These are phyloP conservation scores for Todiramphus saurophagus DNA, from an alignment of 2,113 vertebrate species.

Conservation along the genomic window DNA sequence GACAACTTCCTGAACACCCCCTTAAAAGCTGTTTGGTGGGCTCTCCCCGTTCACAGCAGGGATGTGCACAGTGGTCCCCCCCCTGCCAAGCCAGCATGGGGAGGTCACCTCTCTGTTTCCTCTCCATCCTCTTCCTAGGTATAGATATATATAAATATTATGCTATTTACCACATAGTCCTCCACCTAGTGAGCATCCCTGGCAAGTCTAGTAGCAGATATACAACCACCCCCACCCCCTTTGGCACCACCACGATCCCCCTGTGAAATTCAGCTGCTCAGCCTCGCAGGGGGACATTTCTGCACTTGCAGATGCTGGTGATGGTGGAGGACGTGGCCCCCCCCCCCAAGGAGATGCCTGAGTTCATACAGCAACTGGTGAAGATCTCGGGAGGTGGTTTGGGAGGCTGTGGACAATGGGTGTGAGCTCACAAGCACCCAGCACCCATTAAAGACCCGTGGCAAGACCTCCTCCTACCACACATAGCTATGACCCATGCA, in stretches of 20 bases:
- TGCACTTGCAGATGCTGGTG: rapidly evolving
- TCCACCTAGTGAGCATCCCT: neutral
- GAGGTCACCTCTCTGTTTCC: neutral
- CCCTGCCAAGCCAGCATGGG: rapidly evolving
- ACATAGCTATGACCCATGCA: rapidly evolving
- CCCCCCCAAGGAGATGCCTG: neutral
- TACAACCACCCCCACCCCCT: neutral
- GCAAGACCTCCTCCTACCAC: no score
- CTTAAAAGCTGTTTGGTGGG: rapidly evolving
- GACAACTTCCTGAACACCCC: neutral
- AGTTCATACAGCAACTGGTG: rapidly evolving
- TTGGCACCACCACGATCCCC: rapidly evolving
- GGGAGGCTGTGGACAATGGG: rapidly evolving
- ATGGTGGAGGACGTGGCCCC: rapidly evolving
- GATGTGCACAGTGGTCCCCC: no score
- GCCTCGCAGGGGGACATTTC: no score
- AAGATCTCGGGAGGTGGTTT: neutral
- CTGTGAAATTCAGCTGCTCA: rapidly evolving
- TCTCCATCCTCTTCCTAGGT: neutral
- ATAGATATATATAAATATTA: no score
- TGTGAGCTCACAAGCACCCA: neutral
- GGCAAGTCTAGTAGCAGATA: no score
- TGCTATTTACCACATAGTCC: rapidly evolving
- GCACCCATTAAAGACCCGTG: neutral
- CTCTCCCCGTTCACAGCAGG: neutral